phyloP scores from a whole-genome alignment of 2,113 vertebrate genomes.

The Indicator indicator region DNA sequence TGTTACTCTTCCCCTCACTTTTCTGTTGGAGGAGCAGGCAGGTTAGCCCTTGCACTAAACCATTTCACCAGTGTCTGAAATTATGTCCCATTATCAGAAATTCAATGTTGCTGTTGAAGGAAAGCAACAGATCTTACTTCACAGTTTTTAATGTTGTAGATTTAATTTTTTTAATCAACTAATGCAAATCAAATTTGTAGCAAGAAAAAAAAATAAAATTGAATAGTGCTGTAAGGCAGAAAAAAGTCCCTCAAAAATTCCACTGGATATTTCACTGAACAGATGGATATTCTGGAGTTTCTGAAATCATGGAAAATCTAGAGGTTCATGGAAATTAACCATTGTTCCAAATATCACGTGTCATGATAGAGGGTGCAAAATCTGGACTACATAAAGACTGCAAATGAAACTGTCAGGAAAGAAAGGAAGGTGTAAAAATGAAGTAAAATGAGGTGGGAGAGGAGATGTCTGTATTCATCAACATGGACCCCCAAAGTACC shows the following conservation, averaged over 20 bases:
- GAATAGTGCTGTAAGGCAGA: not conserved
- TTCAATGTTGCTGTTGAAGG: not conserved
- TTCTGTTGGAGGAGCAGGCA: no score
- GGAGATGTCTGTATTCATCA: not conserved
- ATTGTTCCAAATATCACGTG: not conserved
- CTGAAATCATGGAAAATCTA: not conserved
- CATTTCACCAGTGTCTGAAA: not conserved
- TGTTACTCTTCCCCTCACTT: no score
- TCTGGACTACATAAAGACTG: not conserved
- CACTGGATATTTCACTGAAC: not conserved
- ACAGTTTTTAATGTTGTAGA: not conserved
- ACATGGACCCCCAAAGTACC: not conserved
- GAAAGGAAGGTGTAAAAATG: not conserved
- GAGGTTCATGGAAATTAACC: not conserved
- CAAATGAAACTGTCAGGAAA: not conserved
- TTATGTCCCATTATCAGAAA: not conserved
- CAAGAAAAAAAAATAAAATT: not conserved
- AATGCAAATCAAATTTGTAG: accelerated
- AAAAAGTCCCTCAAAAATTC: not conserved
- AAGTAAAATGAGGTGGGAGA: not conserved
- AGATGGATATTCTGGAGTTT: not conserved
- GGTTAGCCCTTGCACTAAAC: no score
- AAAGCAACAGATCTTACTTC: not conserved
- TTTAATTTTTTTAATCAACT: not conserved
- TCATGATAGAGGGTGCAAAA: not conserved